Conservation (phyloP, 2,797 vertebrate species). For the Emydoidea blandingii region DNA sequence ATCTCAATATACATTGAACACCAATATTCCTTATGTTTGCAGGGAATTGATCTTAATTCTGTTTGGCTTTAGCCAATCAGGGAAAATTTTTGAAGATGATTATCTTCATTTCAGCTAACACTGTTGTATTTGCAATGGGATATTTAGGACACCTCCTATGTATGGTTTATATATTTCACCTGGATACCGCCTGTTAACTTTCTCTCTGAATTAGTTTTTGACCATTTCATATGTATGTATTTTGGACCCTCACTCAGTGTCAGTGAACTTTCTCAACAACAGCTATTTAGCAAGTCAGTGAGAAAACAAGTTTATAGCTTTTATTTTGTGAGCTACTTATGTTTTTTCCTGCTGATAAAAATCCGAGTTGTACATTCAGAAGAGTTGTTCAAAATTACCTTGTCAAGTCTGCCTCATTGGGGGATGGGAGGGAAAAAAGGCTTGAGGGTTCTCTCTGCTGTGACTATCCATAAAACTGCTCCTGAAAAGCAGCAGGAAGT, state of each 20-base stretch:
- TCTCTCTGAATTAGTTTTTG: not conserved
- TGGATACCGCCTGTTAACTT: not conserved
- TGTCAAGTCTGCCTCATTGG: conserved; percentile 9
- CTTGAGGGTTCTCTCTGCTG: conserved; percentile 14
- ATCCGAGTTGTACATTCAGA: not conserved
- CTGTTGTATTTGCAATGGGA: conserved; percentile 3
- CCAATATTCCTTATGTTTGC: conserved; percentile 7
- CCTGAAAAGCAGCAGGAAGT: conserved; percentile 39
- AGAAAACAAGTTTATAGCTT: conserved; percentile 37
- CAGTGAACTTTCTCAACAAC: not conserved
- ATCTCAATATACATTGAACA: not conserved
- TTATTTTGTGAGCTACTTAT: conserved; percentile 55
- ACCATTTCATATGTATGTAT: not conserved
- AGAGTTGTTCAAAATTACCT: conserved; percentile 46
- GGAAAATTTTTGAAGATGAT: not conserved
- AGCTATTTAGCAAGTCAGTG: not conserved
- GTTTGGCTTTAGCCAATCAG: not conserved
- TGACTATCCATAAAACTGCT: conserved; percentile 21
- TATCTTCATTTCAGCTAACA: conserved; percentile 22
- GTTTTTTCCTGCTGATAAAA: conserved; percentile 53
- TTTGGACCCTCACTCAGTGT: not conserved
- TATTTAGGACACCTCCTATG: not conserved
- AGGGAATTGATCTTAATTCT: not conserved
- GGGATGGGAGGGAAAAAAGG: conserved; percentile 6
- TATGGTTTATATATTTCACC: not conserved